phyloP scores from a whole-genome alignment of 2,113 vertebrate species.

The Passer domesticus region DNA sequence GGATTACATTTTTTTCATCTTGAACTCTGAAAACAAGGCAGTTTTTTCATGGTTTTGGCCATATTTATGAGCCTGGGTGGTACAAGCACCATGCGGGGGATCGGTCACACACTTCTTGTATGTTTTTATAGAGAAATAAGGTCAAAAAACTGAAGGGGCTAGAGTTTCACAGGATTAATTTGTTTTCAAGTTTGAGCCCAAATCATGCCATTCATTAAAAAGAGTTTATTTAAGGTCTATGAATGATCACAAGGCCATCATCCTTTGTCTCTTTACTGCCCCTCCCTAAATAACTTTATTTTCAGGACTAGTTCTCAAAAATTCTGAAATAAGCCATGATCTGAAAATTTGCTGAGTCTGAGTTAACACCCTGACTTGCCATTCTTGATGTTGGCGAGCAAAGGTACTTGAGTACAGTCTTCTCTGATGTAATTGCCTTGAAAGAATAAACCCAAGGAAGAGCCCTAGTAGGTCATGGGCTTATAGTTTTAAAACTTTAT shows the following conservation, averaged over 20 bases:
- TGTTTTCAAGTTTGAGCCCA: not conserved
- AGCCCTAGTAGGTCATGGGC: not conserved
- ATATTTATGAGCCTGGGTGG: not conserved
- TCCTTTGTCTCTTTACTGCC: not conserved
- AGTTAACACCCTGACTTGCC: not conserved
- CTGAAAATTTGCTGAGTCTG: not conserved
- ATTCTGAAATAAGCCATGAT: not conserved
- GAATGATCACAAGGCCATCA: not conserved
- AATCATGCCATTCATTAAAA: not conserved
- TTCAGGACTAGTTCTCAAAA: not conserved
- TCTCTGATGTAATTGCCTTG: not conserved
- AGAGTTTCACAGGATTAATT: not conserved
- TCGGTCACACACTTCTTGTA: not conserved
- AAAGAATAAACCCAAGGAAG: not conserved
- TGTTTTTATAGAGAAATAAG: not conserved
- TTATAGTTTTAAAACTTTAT: not conserved
- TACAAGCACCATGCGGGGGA: not conserved
- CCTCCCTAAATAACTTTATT: not conserved
- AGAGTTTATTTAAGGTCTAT: not conserved
- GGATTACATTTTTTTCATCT: not conserved
- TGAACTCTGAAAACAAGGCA: not conserved
- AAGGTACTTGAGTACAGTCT: not conserved
- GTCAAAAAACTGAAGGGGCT: not conserved
- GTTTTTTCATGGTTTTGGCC: not conserved
- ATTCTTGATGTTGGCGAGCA: accelerated